A percentile compares a stretch with the other conserved stretches of the same genome.
Conservation (phyloP, 2,113 vertebrate genomes). For the Nansenia antarctica region DNA sequence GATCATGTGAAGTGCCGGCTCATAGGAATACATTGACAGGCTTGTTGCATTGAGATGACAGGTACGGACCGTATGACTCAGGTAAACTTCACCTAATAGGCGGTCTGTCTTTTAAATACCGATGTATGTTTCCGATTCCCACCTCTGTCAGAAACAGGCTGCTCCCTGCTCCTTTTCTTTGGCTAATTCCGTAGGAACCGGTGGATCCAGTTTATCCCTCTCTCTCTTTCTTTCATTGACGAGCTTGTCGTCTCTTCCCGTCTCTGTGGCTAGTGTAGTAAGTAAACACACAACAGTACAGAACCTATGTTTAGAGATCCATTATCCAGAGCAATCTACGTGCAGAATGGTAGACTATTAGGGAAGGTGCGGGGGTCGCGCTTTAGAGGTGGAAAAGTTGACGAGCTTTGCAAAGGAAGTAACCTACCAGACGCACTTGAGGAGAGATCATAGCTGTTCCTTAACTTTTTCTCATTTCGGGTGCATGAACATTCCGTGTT, state of each 20-base stretch:
- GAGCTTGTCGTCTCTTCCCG: conserved; percentile 57
- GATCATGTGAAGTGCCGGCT: neutral
- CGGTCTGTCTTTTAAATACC: conserved; percentile 53
- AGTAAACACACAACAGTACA: conserved; percentile 33
- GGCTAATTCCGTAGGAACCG: conserved; percentile 90
- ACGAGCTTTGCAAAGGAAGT: conserved; percentile 71
- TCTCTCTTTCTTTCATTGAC: conserved; percentile 41
- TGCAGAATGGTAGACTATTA: neutral
- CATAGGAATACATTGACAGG: neutral
- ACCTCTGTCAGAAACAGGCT: conserved; percentile 65
- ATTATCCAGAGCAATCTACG: neutral
- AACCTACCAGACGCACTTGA: conserved; percentile 60
- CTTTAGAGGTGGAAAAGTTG: conserved; percentile 80
- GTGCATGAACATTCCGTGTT: no score
- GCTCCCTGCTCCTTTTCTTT: conserved; percentile 80
- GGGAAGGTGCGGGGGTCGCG: conserved; percentile 61
- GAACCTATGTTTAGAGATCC: neutral
- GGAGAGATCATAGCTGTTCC: conserved; percentile 51
- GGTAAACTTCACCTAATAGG: neutral
- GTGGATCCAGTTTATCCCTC: conserved; percentile 97
- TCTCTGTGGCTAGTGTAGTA: conserved; percentile 18
- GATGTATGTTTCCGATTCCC: conserved; percentile 72
- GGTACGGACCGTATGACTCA: neutral
- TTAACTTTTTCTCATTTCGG: conserved; percentile 72
- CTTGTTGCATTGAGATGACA: neutral